phyloP scores from a whole-genome alignment of 2,797 vertebrate species.

The Gallinago stenura region DNA sequence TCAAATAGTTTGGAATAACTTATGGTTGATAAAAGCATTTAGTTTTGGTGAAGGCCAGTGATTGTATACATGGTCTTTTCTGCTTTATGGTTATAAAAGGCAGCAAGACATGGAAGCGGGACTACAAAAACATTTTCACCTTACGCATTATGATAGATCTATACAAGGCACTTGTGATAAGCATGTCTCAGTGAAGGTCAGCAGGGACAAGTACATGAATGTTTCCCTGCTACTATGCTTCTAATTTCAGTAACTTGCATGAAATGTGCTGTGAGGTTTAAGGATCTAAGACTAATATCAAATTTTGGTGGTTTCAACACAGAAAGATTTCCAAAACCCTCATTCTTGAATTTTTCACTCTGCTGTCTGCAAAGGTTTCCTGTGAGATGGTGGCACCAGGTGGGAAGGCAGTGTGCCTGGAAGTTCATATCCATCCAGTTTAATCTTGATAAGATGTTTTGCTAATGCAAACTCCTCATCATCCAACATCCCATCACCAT shows the following conservation, averaged over 20 bases:
- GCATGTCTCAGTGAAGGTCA: constrained; percentile 26
- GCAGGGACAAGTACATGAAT: not conserved
- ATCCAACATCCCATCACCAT: constrained; percentile 94
- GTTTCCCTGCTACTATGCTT: not conserved
- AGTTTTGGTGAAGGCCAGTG: not conserved
- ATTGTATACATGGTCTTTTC: not conserved
- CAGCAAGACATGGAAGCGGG: not conserved
- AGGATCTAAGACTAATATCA: constrained; percentile 22
- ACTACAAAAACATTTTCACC: not conserved
- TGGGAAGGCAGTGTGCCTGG: constrained; percentile 88
- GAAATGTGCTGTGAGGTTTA: constrained; percentile 13
- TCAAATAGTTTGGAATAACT: not conserved
- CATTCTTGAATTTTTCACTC: constrained; percentile 62
- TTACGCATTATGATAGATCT: not conserved
- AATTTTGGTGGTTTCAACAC: not conserved
- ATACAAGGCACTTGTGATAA: constrained; percentile 71
- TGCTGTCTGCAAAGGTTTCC: constrained; percentile 81
- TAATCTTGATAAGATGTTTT: constrained; percentile 96
- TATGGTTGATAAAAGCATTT: not conserved
- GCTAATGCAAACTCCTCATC: constrained; percentile 97
- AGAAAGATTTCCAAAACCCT: not conserved
- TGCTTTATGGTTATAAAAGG: not conserved
- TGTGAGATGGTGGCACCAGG: constrained; percentile 92
- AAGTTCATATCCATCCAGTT: constrained; percentile 94
- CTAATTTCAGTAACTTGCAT: not conserved